A percentile compares a stretch with the other conserved stretches of the same genome.
Evolutionary conservation across 2,797 vertebrate species (phyloP).

Genomic region (Gobionotothen gibberifrons): DNA sequence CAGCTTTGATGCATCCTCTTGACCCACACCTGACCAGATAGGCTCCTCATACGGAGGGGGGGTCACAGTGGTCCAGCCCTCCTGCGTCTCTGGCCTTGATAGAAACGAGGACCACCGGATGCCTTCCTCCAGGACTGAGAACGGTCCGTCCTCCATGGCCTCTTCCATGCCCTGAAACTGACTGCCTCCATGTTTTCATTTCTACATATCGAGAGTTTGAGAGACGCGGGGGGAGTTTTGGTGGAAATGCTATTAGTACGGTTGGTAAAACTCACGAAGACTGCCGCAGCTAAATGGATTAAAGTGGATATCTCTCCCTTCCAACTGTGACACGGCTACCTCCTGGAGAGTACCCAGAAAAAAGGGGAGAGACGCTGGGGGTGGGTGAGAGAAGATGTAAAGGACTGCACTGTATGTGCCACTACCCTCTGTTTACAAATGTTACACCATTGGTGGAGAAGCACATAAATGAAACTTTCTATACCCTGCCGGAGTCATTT

Average conservation of each 20-base stretch:
- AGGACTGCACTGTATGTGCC: slow-evolving; percentile 56
- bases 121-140: slow-evolving; percentile 43
- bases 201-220: slow-evolving; percentile 62
- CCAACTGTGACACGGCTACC: slow-evolving; percentile 72
- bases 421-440: slow-evolving; percentile 79
- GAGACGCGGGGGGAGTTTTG: slow-evolving; percentile 8
- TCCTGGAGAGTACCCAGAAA: slow-evolving; percentile 57
- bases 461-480: slow-evolving; percentile 71
- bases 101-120: slow-evolving; percentile 41
- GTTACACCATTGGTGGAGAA: slow-evolving; percentile 65
- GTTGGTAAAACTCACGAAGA: slow-evolving; percentile 44
- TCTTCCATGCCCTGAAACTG: slow-evolving; percentile 64
- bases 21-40: slow-evolving; percentile 62
- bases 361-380: slow-evolving; percentile 25
- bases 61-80: slow-evolving; percentile 43
- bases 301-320: slow-evolving; percentile 64
- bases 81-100: slow-evolving; percentile 55
- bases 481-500: slow-evolving; percentile 34
- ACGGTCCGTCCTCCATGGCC: slow-evolving; percentile 57
- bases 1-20: slow-evolving; percentile 82
- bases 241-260: slow-evolving; percentile 16
- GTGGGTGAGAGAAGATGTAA: slow-evolving; percentile 31
- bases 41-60: slow-evolving; percentile 49
- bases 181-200: slow-evolving; percentile 75
- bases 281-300: slow-evolving; percentile 56